Percentiles rank a stretch among this genome's conserved stretches.
Conservation (phyloP, 2,113 vertebrate genomes). For the Guaruba guarouba region DNA sequence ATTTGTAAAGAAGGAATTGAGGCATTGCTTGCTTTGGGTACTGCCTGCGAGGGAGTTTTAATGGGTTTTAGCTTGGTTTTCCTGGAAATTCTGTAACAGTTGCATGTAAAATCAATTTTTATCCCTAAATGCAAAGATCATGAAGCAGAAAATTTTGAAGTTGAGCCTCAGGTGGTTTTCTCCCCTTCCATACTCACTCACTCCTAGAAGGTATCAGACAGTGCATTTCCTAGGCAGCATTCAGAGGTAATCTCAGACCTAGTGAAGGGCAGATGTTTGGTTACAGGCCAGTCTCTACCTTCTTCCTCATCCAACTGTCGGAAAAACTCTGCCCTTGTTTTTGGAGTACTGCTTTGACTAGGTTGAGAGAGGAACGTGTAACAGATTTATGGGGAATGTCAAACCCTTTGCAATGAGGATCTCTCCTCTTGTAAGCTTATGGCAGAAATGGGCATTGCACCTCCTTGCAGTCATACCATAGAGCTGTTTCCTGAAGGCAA, state of each 20-base stretch:
- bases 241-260: background rate
- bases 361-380: background rate
- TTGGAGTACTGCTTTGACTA: background rate
- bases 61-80: background rate
- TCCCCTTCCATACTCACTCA: background rate
- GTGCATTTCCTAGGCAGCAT: background rate
- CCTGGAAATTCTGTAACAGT: background rate
- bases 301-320: background rate
- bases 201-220: background rate
- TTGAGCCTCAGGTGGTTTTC: slow-evolving; percentile 22
- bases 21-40: accelerated
- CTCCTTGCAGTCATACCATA: background rate
- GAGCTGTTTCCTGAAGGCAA: background rate
- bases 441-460: background rate
- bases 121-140: slow-evolving; percentile 26
- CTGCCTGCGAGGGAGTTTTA: background rate
- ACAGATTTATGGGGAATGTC: background rate
- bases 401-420: background rate
- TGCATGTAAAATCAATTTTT: slow-evolving; percentile 34
- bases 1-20: background rate
- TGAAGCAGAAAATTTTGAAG: slow-evolving; percentile 39
- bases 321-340: background rate
- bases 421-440: background rate
- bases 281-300: background rate
- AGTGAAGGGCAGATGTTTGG: background rate